Percentiles rank a stretch among this genome's conserved stretches.
phyloP scores from a whole-genome alignment of 2,797 vertebrate genomes.

The Sciurus carolinensis region DNA sequence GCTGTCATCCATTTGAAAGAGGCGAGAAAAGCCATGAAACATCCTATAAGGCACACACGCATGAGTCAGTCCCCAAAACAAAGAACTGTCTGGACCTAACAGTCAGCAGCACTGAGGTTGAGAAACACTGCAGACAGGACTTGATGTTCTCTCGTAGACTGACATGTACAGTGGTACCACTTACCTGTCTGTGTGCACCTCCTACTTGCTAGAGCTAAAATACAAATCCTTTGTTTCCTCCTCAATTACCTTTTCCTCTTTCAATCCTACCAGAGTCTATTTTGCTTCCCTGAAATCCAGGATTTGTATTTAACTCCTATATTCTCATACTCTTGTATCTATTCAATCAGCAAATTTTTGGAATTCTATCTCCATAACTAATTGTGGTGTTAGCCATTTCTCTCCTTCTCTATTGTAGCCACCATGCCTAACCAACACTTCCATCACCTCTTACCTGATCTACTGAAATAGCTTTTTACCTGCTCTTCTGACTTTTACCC shows the following conservation, averaged over 20 bases:
- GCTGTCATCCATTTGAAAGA: background rate
- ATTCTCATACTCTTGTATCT: background rate
- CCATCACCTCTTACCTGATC: background rate
- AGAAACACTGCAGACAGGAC: no score
- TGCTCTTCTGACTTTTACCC: fast-evolving
- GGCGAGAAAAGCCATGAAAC: background rate
- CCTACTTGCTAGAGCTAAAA: background rate
- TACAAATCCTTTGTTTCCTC: background rate
- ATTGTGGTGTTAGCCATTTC: background rate
- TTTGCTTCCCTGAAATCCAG: background rate
- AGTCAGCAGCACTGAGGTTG: background rate
- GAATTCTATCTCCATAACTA: background rate
- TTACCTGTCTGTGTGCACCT: background rate
- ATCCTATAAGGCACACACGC: background rate
- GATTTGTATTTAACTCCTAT: background rate
- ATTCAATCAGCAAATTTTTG: background rate
- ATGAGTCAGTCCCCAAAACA: background rate
- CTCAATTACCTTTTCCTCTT: background rate
- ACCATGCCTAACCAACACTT: fast-evolving
- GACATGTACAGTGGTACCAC: fast-evolving
- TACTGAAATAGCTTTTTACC: background rate
- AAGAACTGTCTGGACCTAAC: background rate
- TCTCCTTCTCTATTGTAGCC: background rate
- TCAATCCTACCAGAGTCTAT: background rate
- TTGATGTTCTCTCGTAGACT: background rate